phyloP scores from a whole-genome alignment of 2,797 vertebrate species.

The Gobio occitaniae region DNA sequence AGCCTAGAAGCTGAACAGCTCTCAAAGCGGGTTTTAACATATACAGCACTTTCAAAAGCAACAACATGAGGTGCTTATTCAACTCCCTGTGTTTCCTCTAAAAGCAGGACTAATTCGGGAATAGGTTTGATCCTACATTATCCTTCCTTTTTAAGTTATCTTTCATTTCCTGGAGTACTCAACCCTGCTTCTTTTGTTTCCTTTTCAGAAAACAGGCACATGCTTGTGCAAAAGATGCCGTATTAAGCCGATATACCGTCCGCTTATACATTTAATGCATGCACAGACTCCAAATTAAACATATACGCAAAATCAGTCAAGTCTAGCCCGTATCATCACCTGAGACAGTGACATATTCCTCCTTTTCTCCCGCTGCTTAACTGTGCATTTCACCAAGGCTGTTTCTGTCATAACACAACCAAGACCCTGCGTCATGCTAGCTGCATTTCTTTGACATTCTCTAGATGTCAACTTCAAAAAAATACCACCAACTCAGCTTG shows the following conservation, averaged over 20 bases:
- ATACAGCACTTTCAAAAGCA: conserved; percentile 21
- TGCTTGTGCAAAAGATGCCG: background rate
- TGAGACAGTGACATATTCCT: conserved; percentile 28
- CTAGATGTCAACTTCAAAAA: conserved; percentile 36
- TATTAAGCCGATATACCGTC: background rate
- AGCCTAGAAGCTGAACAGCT: conserved; percentile 38
- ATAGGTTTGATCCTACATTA: conserved; percentile 27
- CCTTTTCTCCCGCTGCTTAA: conserved; percentile 12
- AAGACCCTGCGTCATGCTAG: conserved; percentile 6
- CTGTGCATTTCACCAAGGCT: conserved; percentile 15
- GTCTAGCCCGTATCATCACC: background rate
- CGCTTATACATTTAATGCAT: background rate
- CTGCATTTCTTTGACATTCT: conserved; percentile 43
- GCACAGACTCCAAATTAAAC: background rate
- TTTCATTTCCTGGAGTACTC: conserved; percentile 32
- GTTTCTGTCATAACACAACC: conserved; percentile 49
- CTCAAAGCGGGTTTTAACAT: conserved; percentile 27
- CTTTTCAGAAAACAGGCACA: background rate
- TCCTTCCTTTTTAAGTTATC: conserved; percentile 31
- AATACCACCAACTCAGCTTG: conserved; percentile 21
- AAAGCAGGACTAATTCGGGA: conserved; percentile 27
- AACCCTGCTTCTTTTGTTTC: conserved; percentile 30
- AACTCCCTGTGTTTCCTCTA: conserved; percentile 24
- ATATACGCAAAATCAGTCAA: conserved; percentile 21
- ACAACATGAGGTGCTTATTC: conserved; percentile 26